These are phyloP conservation scores for Acheta domesticus DNA, from an alignment of 2,888 invertebrate genomes.

Conservation along the genomic window DNA sequence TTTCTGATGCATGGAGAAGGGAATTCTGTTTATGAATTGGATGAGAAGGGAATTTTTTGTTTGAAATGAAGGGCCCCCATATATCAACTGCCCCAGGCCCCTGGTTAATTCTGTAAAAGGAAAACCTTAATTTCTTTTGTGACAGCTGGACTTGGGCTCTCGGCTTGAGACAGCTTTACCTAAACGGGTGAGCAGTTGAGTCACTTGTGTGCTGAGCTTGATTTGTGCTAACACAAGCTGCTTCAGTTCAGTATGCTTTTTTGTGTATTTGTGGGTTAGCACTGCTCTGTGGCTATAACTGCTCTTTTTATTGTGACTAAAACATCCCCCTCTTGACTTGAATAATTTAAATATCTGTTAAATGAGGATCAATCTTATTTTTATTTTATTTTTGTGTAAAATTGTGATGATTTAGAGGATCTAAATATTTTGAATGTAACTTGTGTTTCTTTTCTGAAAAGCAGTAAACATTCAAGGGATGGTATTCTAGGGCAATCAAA, in stretches of 20 bases:
- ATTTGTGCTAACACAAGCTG: constrained; percentile 4
- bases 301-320: too few species aligned
- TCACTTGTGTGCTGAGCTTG: background rate
- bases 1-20: too few species aligned
- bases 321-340: background rate
- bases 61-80: too few species aligned
- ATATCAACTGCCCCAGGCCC: too few species aligned
- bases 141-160: constrained; percentile 33
- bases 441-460: too few species aligned
- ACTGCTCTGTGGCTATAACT: background rate
- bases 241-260: constrained; percentile 18
- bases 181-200: background rate
- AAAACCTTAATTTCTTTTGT: constrained; percentile 27
- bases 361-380: constrained; percentile 18
- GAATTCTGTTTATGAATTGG: too few species aligned
- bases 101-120: too few species aligned
- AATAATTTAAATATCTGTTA: background rate
- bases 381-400: background rate
- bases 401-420: background rate
- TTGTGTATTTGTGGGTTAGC: background rate
- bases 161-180: constrained; percentile 23
- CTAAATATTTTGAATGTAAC: too few species aligned
- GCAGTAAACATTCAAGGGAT: too few species aligned
- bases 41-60: too few species aligned
- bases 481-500: too few species aligned